These are phyloP conservation scores for Epicauta chinensis DNA, from an alignment of 1,140 invertebrate genomes.

Conservation along the genomic window DNA sequence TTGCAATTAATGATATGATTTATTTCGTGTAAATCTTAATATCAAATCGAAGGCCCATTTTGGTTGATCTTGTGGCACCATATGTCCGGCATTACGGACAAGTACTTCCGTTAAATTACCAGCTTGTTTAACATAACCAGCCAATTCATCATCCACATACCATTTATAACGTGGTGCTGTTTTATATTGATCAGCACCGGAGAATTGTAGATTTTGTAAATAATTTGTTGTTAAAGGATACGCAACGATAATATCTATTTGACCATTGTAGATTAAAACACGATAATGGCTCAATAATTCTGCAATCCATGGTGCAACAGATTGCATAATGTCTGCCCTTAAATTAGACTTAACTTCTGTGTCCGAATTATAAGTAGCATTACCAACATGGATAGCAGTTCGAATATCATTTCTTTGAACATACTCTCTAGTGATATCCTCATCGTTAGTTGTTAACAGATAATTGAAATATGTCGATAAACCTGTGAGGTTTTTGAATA, in stretches of 20 bases:
- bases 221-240: conserved; percentile 71
- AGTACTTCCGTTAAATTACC: conserved; percentile 70
- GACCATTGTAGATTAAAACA: conserved; percentile 72
- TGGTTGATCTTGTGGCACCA: conserved; percentile 74
- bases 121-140: conserved; percentile 65
- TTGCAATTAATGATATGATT: conserved; percentile 43
- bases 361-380: conserved; percentile 45
- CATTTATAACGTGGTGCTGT: conserved; percentile 55
- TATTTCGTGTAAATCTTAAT: conserved; percentile 59
- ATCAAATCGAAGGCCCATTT: conserved; percentile 69
- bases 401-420: conserved; percentile 52
- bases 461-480: conserved; percentile 64
- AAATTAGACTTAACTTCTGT: conserved; percentile 62
- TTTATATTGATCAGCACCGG: conserved; percentile 54
- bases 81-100: conserved; percentile 73
- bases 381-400: conserved; percentile 47
- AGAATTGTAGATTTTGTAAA: conserved; percentile 59
- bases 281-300: conserved; percentile 61
- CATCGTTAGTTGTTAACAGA: conserved; percentile 45
- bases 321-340: conserved; percentile 75
- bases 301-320: conserved; percentile 66
- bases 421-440: conserved; percentile 43
- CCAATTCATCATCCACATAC: conserved; percentile 59
- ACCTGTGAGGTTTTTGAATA: conserved; percentile 63
- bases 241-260: conserved; percentile 78